Base-by-base conservation (phyloP, 2,888 invertebrate genomes). In the Anoplius nigerrimus region DNA sequence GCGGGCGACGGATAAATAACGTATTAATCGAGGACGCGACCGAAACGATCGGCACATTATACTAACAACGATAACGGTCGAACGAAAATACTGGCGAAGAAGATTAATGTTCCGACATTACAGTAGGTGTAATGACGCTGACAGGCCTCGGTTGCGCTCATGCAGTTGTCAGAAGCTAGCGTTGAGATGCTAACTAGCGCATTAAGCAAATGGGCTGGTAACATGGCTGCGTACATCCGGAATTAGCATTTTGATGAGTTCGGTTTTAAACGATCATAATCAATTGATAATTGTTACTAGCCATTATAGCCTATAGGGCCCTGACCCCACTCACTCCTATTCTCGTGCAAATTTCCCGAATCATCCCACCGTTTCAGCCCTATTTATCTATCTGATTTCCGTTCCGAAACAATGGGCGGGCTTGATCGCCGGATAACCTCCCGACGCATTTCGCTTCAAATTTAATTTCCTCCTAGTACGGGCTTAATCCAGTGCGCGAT, bases 241-340 rank as follows among this genome's bases (percentile, higher is more conserved):
- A 63, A 72, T 72, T 56, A 61, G 58, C 69, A 51, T 69, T 73
- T 63, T 57, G 57, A 62, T 61, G 51, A 61, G 63, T 58, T 27
- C 45, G 62, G 46, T 72, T 72, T 69, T 57, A 66, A 73, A 72
- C 66, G 60, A 58, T 57, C 57, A 55, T 61, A 63, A 66, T 63
- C 57, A 46, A 56, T 54, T 34, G 11, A 34, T 59, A 69, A 72
- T 69, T 66, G 55, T 24, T 43, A 46, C 46, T 55, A 72, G n/a
- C n/a, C n/a, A n/a, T n/a, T n/a, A n/a, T n/a, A n/a, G n/a, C n/a
- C 69, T 60, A 46, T 21, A 22, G 51, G 45, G 57, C 57, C 18
- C 21, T 4, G 56, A 52, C 42, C 18, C 46, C 46, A 61, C 54
- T 69, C 69, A 62, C 68, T 52, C 60, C 58, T 51, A 60, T 59